Evolutionary conservation across 2,888 invertebrate species (phyloP).

Genomic region (Tigriopus californicus): DNA sequence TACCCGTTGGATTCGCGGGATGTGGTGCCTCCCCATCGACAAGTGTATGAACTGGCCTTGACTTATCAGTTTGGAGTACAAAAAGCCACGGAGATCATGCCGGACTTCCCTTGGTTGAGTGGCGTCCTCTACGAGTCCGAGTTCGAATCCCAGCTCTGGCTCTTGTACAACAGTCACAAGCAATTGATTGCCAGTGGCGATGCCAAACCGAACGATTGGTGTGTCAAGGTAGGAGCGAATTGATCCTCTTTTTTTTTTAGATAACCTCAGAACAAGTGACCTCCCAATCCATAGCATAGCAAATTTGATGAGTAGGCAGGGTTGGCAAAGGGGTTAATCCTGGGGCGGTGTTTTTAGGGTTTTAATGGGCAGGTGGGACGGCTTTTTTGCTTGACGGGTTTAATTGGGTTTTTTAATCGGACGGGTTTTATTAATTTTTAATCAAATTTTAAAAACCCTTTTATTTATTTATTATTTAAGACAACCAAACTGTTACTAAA

Average conservation of each 20-base stretch:
- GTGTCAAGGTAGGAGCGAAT: slow-evolving; percentile 29
- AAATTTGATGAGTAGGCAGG: too few species aligned
- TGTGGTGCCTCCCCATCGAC: slow-evolving; percentile 62
- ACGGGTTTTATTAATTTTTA: too few species aligned
- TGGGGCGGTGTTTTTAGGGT: too few species aligned
- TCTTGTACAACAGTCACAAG: slow-evolving; percentile 80
- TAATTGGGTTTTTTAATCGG: too few species aligned
- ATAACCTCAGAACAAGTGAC: not conserved
- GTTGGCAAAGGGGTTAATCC: too few species aligned
- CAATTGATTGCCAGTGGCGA: slow-evolving; percentile 67
- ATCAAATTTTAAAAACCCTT: too few species aligned
- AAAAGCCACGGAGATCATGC: slow-evolving; percentile 61
- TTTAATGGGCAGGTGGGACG: too few species aligned
- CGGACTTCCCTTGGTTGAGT: slow-evolving; percentile 53
- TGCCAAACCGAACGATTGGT: slow-evolving; percentile 48
- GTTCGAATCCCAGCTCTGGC: slow-evolving; percentile 90
- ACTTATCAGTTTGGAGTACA: slow-evolving; percentile 65
- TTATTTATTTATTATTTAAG: too few species aligned
- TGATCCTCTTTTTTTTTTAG: not conserved
- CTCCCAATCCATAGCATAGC: too few species aligned
- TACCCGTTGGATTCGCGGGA: slow-evolving; percentile 57
- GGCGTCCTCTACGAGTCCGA: slow-evolving; percentile 84
- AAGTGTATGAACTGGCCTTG: slow-evolving; percentile 74
- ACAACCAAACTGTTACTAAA: too few species aligned
- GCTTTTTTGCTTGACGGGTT: too few species aligned